phyloP scores from a whole-genome alignment of 2,888 invertebrate species.

The Leptinotarsa tumamoca region DNA sequence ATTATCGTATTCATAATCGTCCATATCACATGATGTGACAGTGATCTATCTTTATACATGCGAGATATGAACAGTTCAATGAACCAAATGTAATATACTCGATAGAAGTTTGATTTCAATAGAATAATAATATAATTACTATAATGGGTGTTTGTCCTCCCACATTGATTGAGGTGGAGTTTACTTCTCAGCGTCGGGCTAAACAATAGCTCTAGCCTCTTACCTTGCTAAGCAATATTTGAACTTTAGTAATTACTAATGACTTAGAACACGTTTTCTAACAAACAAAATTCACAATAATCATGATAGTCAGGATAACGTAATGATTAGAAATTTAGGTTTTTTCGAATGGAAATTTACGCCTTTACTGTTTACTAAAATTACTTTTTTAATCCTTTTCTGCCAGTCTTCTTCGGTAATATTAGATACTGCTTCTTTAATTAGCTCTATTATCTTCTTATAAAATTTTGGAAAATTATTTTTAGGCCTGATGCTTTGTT shows the following conservation, averaged over 20 bases:
- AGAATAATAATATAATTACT: constrained; percentile 26
- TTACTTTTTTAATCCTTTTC: too few species aligned
- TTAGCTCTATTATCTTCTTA: too few species aligned
- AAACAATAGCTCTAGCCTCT: background rate
- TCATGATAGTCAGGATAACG: too few species aligned
- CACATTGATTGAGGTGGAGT: background rate
- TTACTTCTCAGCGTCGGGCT: background rate
- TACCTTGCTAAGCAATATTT: background rate
- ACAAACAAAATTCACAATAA: background rate
- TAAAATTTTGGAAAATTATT: too few species aligned
- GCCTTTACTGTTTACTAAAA: too few species aligned
- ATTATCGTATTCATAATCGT: constrained; percentile 58
- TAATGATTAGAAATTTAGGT: too few species aligned
- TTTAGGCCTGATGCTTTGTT: too few species aligned
- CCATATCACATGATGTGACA: constrained; percentile 58
- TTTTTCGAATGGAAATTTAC: too few species aligned
- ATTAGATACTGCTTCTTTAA: too few species aligned
- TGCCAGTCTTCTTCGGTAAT: too few species aligned
- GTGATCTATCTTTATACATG: constrained; percentile 50
- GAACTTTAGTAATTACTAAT: background rate
- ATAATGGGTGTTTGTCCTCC: constrained; percentile 4
- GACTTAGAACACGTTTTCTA: background rate
- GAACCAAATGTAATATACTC: constrained; percentile 41
- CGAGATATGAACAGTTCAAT: constrained; percentile 34
- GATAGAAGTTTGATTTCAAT: constrained; percentile 32